phyloP scores from a whole-genome alignment of 1,140 invertebrate genomes.

The Hirudo medicinalis region DNA sequence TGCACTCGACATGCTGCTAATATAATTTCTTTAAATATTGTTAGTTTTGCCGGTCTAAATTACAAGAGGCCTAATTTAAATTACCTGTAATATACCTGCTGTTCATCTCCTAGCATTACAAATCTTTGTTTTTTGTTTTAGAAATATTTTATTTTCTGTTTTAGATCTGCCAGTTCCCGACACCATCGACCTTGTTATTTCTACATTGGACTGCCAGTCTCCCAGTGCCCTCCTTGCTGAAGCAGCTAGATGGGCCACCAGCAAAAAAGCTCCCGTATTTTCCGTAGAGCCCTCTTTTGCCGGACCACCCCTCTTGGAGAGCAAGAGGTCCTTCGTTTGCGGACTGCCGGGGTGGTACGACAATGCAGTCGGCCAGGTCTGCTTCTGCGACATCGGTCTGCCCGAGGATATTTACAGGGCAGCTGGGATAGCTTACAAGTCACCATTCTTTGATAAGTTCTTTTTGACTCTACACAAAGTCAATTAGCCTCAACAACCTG shows the following conservation, averaged over 20 bases:
- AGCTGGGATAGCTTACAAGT: constrained; percentile 2
- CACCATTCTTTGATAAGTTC: background rate
- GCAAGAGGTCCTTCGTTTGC: constrained; percentile 10
- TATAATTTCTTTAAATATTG: too few relatives aligned
- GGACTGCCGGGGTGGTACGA: background rate
- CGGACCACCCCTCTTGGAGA: background rate
- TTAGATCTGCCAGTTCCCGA: background rate
- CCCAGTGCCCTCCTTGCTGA: background rate
- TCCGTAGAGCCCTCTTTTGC: background rate
- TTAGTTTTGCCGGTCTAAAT: too few relatives aligned
- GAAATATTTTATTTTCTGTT: too few relatives aligned
- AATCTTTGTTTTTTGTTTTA: too few relatives aligned
- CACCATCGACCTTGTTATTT: background rate
- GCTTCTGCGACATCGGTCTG: background rate
- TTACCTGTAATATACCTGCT: too few relatives aligned
- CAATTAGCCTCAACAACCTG: too few relatives aligned
- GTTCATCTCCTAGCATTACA: too few relatives aligned
- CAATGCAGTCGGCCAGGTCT: background rate
- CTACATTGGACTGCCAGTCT: background rate
- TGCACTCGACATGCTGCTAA: too few relatives aligned
- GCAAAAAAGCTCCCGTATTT: background rate
- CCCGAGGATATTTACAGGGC: background rate
- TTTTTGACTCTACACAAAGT: background rate
- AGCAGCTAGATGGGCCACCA: background rate
- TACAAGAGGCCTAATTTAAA: too few relatives aligned